Evolutionary conservation across 2,888 invertebrate species (phyloP).

Genomic region (Malthinus seriepunctatus): DNA sequence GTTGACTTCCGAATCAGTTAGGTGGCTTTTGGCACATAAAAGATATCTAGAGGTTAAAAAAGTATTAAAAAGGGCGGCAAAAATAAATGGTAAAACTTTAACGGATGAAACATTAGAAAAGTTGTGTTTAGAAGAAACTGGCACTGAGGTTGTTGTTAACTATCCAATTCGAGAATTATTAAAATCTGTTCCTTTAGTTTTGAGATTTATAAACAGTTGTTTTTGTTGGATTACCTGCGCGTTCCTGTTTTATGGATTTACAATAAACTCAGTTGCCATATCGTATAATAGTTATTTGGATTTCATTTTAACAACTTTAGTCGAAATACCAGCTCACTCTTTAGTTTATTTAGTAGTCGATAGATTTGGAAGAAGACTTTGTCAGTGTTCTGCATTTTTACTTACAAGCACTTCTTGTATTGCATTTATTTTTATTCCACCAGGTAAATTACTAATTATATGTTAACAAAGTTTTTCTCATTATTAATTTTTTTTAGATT

Average conservation of each 20-base stretch:
- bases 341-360: conserved; percentile 66
- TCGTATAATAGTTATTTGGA: conserved; percentile 77
- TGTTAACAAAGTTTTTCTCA: not conserved
- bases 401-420: conserved; percentile 65
- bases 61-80: too few relatives aligned
- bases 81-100: too few relatives aligned
- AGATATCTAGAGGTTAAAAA: conserved; percentile 59
- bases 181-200: conserved; percentile 52
- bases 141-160: too few relatives aligned
- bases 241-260: conserved; percentile 80
- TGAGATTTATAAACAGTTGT: conserved; percentile 65
- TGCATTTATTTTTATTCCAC: conserved; percentile 62
- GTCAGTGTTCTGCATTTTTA: conserved; percentile 65
- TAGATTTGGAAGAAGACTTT: conserved; percentile 65
- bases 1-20: conserved; percentile 71
- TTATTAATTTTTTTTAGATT: conserved; percentile 52
- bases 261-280: conserved; percentile 74
- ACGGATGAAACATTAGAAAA: too few relatives aligned
- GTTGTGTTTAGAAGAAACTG: too few relatives aligned
- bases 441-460: conserved; percentile 54
- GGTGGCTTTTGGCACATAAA: conserved; percentile 74
- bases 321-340: conserved; percentile 76
- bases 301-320: conserved; percentile 68
- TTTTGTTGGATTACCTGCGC: conserved; percentile 81
- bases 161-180: too few relatives aligned